phyloP scores from a whole-genome alignment of 2,113 vertebrate genomes.

The Thamnophis sirtalis region DNA sequence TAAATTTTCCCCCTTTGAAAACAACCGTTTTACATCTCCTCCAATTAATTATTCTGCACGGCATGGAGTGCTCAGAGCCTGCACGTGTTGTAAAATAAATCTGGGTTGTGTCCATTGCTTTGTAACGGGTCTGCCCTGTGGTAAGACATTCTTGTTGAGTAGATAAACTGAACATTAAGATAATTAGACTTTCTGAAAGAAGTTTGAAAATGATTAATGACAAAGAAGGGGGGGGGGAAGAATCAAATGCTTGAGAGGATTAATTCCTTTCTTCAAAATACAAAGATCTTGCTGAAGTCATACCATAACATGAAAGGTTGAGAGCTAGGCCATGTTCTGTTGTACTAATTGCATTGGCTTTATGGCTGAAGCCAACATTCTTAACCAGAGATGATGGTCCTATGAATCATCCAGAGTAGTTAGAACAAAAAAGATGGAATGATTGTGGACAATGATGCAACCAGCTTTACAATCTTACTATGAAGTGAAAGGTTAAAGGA shows the following conservation, averaged over 20 bases:
- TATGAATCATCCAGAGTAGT: background rate
- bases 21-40: conserved; percentile 28
- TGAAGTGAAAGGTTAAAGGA: background rate
- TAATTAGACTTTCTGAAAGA: background rate
- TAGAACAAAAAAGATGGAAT: background rate
- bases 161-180: background rate
- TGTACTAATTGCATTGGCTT: background rate
- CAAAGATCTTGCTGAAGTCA: background rate
- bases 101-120: background rate
- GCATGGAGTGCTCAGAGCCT: background rate
- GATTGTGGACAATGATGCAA: background rate
- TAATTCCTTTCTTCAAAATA: background rate
- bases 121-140: background rate
- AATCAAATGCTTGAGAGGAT: background rate
- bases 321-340: background rate
- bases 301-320: background rate
- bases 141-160: background rate
- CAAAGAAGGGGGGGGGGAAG: background rate
- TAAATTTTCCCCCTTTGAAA: conserved; percentile 20
- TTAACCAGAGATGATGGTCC: background rate
- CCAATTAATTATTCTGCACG: conserved; percentile 22
- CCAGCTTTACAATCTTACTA: background rate
- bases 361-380: background rate
- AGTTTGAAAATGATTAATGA: background rate
- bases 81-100: conserved; percentile 5